Conservation (phyloP, 2,888 invertebrate species). For the Lepidocyrtinus sp. region DNA sequence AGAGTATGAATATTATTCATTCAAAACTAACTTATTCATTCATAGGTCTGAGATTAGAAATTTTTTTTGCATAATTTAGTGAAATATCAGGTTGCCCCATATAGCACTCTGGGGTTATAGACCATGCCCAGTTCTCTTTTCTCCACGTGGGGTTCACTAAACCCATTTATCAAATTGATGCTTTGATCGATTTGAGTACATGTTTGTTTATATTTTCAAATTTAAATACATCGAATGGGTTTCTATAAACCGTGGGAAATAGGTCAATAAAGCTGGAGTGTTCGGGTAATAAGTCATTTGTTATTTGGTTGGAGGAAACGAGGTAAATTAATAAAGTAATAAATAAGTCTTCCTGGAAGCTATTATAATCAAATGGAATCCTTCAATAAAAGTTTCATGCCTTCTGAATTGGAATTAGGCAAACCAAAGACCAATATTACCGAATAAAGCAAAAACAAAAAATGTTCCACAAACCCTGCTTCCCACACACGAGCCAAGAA, state of each 20-base stretch:
- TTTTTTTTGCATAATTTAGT: not conserved
- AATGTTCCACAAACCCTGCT: slow-evolving; percentile 44
- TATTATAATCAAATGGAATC: too few relatives aligned
- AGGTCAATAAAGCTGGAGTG: slow-evolving; percentile 44
- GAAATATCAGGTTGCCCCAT: slow-evolving; percentile 8
- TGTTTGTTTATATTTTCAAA: too few relatives aligned
- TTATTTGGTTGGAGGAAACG: not conserved
- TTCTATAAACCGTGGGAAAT: slow-evolving; percentile 49
- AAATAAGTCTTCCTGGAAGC: not conserved
- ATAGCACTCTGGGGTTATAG: not conserved
- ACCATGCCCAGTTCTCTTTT: too few relatives aligned
- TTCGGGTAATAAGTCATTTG: slow-evolving; percentile 21
- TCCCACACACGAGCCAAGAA: slow-evolving; percentile 55
- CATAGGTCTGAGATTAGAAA: too few relatives aligned
- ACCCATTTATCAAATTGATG: slow-evolving; percentile 41
- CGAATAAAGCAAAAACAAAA: slow-evolving; percentile 24
- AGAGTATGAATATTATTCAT: too few relatives aligned
- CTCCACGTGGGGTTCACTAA: slow-evolving; percentile 37
- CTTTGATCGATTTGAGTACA: not conserved
- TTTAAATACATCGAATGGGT: not conserved
- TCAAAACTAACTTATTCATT: too few relatives aligned
- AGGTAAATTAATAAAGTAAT: slow-evolving; percentile 15
- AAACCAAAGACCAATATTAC: slow-evolving; percentile 16
- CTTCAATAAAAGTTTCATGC: slow-evolving; percentile 27
- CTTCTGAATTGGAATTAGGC: slow-evolving; percentile 31